Percentiles rank a stretch among this genome's conserved stretches.
Conservation (phyloP, 1,140 invertebrate species). For the Zaprionus tsacasi region DNA sequence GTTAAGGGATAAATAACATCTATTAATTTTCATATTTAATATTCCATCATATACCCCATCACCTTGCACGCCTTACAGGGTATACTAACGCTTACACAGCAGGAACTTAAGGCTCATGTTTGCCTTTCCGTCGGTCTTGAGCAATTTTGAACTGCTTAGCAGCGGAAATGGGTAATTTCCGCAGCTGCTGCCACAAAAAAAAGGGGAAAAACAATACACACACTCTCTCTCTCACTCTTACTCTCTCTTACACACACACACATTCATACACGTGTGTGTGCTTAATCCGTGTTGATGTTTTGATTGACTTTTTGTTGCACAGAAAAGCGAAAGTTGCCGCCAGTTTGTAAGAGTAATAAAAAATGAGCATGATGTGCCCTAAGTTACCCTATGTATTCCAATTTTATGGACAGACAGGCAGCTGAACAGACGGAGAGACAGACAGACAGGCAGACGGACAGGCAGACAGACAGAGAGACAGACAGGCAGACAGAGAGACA, state of each 20-base stretch:
- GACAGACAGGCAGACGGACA: no score
- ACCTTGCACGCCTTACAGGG: background rate
- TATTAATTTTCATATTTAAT: background rate
- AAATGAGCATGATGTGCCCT: background rate
- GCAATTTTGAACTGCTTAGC: constrained; percentile 68
- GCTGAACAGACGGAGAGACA: no score
- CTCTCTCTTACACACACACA: background rate
- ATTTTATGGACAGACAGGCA: background rate
- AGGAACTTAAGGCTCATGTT: constrained; percentile 55
- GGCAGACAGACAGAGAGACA: no score
- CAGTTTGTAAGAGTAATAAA: background rate
- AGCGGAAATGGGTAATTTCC: constrained; percentile 72
- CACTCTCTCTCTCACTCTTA: background rate
- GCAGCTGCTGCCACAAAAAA: constrained; percentile 29
- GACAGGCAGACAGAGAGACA: no score
- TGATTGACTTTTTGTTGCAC: constrained; percentile 35
- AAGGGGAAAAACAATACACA: constrained; percentile 13
- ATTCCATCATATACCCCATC: background rate
- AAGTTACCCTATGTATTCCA: background rate
- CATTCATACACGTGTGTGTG: background rate
- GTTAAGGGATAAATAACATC: background rate
- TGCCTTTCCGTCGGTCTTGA: constrained; percentile 60
- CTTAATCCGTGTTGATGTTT: constrained; percentile 22
- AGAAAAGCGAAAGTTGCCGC: constrained; percentile 7
- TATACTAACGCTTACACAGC: constrained; percentile 25